These are phyloP conservation scores for Neocrepidodera transversa DNA, from an alignment of 2,888 invertebrate species.

Conservation along the genomic window DNA sequence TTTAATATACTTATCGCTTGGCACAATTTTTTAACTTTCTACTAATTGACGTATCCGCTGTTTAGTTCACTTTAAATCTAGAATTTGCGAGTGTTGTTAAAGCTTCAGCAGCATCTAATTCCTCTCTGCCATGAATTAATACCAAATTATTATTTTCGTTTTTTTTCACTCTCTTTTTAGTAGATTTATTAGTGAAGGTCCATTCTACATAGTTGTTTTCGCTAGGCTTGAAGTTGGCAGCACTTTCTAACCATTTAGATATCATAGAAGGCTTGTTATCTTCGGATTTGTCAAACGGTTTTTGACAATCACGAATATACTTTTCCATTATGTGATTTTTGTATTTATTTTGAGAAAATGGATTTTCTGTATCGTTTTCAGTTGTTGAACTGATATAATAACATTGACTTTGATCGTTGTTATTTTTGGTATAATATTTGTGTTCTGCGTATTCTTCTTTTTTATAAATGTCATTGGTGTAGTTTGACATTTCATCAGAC, in stretches of 20 bases:
- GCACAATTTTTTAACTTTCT: too few species aligned
- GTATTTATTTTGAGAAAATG: slow-evolving; percentile 60
- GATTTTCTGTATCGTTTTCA: slow-evolving; percentile 53
- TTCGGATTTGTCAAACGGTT: slow-evolving; percentile 45
- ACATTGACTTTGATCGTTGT: slow-evolving; percentile 55
- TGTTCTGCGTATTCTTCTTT: slow-evolving; percentile 48
- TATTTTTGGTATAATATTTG: slow-evolving; percentile 51
- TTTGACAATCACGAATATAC: slow-evolving; percentile 62
- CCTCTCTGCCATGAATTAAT: slow-evolving; percentile 68
- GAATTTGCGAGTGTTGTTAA: slow-evolving; percentile 70
- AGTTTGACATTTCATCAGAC: slow-evolving; percentile 57
- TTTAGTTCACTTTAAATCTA: slow-evolving; percentile 25
- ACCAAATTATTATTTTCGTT: slow-evolving; percentile 29
- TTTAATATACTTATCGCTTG: too few species aligned
- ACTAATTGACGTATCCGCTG: too few species aligned
- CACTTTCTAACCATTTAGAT: slow-evolving; percentile 79
- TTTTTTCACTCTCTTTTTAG: slow-evolving; percentile 51
- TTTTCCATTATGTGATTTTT: slow-evolving; percentile 69
- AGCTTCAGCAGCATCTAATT: slow-evolving; percentile 79
- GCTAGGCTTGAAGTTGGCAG: slow-evolving; percentile 75
- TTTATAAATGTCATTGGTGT: slow-evolving; percentile 33
- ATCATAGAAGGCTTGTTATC: slow-evolving; percentile 66
- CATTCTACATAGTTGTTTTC: slow-evolving; percentile 76
- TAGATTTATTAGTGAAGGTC: slow-evolving; percentile 56
- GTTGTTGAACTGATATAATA: slow-evolving; percentile 60